Base-by-base conservation (phyloP, 1,140 invertebrate genomes). In the Hermetia illucens region DNA sequence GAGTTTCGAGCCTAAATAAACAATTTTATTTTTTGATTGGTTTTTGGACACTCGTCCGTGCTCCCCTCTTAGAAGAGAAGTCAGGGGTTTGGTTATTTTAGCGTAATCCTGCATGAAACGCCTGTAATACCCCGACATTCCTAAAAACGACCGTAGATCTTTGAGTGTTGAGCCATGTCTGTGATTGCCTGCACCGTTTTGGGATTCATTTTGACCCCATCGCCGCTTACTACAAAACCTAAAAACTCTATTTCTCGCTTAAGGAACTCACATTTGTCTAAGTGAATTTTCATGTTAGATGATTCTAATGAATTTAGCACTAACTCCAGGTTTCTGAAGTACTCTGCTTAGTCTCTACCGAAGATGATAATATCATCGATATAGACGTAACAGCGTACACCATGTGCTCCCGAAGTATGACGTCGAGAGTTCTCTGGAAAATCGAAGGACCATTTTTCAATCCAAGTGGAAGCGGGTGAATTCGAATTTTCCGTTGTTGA, bases 111-210 rank as follows among this genome's bases (percentile, higher is more conserved):
- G n/a, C 30, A 43, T 43, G 21, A 42, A 39, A 13, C 33, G 50
- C 44, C 43, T 46, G 44, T 22, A 54, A 31, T 27, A 53, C 36
- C 27, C 46, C 24, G 34, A 30, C 17, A 49, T 39, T 13, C 36
- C 42, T 34, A 49, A 29, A 43, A 64, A 65, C 34, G 43, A 38
- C 13, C 24, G 24, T 8, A 27, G 24, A 27, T 27, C 24, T 27
- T 13, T 27, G 8, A 27, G 13, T 27, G 4, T 2, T 19, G 39
- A 47, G 29, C 37, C 50, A 9, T 9, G 8, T 13, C 13, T 13
- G 13, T 27, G 24, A 27, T 27, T 27, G 24, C 24, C 8, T 27
- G 8, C 13, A 27, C 24, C 13, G 8, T 27, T 27, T 8, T 13
- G 24, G 24, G 24, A 13, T 27, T 27, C 8, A 13, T 27, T 13